These are phyloP conservation scores for Papilio aristodemus DNA, from an alignment of 1,140 invertebrate genomes.

Conservation along the genomic window DNA sequence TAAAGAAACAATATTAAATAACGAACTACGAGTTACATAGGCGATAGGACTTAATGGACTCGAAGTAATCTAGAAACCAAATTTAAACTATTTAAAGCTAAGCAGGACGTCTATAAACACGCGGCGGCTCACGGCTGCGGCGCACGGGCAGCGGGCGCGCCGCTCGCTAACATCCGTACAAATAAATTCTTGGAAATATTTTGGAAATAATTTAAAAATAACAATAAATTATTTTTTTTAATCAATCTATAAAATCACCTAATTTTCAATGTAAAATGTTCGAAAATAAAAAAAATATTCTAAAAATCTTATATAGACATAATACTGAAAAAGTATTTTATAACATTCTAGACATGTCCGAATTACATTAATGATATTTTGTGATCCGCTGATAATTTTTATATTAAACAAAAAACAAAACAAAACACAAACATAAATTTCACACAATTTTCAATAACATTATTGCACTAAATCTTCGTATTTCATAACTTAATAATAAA, in stretches of 20 bases:
- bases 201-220: constrained; percentile 77
- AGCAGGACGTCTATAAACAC: constrained; percentile 68
- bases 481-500: constrained; percentile 77
- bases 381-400: constrained; percentile 52
- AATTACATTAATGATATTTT: constrained; percentile 52
- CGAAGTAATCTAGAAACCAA: constrained; percentile 45
- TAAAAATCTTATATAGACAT: constrained; percentile 75
- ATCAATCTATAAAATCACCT: constrained; percentile 74
- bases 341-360: constrained; percentile 56
- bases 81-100: constrained; percentile 76
- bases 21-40: constrained; percentile 37
- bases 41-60: constrained; percentile 42
- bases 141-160: neutral
- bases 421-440: constrained; percentile 74
- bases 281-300: constrained; percentile 70
- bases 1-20: constrained; percentile 24
- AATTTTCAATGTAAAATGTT: constrained; percentile 69
- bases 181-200: constrained; percentile 66
- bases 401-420: constrained; percentile 65
- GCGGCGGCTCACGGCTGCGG: neutral
- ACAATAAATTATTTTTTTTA: constrained; percentile 74
- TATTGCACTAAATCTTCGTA: constrained; percentile 76
- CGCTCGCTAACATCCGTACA: constrained; percentile 57
- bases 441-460: constrained; percentile 77
- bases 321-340: constrained; percentile 75